Evolutionary conservation across 2,797 vertebrate species (phyloP).

Genomic region (Gorsachius magnificus): DNA sequence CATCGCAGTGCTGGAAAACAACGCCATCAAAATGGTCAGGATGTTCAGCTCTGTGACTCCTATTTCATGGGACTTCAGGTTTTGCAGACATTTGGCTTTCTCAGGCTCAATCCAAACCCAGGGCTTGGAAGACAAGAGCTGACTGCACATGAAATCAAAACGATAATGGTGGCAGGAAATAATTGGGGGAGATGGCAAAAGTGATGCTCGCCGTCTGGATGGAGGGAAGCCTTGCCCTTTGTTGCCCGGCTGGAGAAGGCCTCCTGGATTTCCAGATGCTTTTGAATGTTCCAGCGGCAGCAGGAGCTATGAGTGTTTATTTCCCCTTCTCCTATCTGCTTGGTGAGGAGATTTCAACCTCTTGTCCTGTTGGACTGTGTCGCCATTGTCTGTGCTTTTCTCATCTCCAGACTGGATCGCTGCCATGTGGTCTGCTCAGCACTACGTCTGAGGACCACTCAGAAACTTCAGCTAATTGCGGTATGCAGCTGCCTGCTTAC

Average conservation of each 20-base stretch:
- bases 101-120: slow-evolving; percentile 30
- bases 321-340: slow-evolving; percentile 59
- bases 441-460: slow-evolving; percentile 67
- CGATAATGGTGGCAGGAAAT: slow-evolving; percentile 27
- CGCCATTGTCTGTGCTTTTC: slow-evolving; percentile 60
- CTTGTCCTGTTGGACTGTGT: slow-evolving; percentile 67
- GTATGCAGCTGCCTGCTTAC: slow-evolving; percentile 67
- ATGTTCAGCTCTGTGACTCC: slow-evolving; percentile 40
- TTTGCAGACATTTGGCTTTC: slow-evolving; percentile 59
- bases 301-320: slow-evolving; percentile 57
- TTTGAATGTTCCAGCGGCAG: slow-evolving; percentile 55
- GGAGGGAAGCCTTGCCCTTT: slow-evolving; percentile 42
- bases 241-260: slow-evolving; percentile 46
- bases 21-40: background rate
- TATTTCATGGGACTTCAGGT: slow-evolving; percentile 53
- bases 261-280: slow-evolving; percentile 65
- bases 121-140: slow-evolving; percentile 46
- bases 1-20: background rate
- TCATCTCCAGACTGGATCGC: slow-evolving; percentile 68
- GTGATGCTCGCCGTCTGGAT: slow-evolving; percentile 3
- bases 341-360: slow-evolving; percentile 68
- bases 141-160: slow-evolving; percentile 42
- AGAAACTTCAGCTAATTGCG: slow-evolving; percentile 71
- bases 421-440: slow-evolving; percentile 71
- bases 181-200: slow-evolving; percentile 40